phyloP scores from a whole-genome alignment of 1,140 invertebrate species.

The Helicoverpa armigera region DNA sequence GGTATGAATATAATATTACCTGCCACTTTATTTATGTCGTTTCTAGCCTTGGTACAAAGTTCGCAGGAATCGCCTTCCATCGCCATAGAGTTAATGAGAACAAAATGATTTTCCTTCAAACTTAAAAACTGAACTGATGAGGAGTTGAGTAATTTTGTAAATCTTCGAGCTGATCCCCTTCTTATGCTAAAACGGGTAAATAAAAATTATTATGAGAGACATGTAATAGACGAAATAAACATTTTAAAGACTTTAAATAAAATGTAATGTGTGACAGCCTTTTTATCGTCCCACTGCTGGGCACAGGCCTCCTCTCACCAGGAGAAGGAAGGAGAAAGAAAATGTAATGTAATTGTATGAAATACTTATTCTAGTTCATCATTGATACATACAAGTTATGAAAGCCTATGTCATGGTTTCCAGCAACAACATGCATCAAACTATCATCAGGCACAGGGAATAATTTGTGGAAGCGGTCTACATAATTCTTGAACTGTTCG shows the following conservation, averaged over 20 bases:
- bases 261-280: too few species aligned
- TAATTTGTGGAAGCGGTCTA: constrained; percentile 92
- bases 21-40: constrained; percentile 90
- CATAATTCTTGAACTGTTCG: constrained; percentile 92
- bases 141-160: constrained; percentile 92
- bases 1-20: constrained; percentile 74
- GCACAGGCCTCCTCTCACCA: too few species aligned
- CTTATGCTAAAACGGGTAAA: constrained; percentile 67
- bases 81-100: constrained; percentile 98
- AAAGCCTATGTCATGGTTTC: constrained; percentile 99
- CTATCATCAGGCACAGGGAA: constrained; percentile 91
- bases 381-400: constrained; percentile 93
- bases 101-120: constrained; percentile 93
- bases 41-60: constrained; percentile 93
- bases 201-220: background rate
- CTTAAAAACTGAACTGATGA: constrained; percentile 91
- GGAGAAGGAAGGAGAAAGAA: too few species aligned
- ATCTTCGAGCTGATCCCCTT: constrained; percentile 90
- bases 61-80: constrained; percentile 97
- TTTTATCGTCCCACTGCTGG: too few species aligned
- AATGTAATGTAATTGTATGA: too few species aligned
- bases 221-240: too few species aligned
- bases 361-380: too few species aligned
- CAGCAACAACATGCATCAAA: constrained; percentile 93
- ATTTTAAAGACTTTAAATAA: too few species aligned